Base-by-base conservation (phyloP, 2,797 vertebrate species). In the Dicrostonyx torquatus region DNA sequence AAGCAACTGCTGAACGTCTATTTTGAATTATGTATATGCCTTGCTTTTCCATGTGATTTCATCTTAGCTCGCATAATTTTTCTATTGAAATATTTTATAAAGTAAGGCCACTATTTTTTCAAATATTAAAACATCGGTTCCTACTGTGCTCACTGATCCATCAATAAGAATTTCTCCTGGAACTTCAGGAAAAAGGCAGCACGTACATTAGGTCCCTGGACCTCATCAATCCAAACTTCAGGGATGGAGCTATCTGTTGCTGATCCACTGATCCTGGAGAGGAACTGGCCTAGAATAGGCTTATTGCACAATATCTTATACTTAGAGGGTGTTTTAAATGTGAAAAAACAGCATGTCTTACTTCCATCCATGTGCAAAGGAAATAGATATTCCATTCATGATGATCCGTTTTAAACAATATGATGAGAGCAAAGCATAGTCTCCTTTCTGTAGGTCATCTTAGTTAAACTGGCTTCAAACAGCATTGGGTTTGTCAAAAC, bases 1-100 rank as follows among this genome's bases (percentile, higher is more conserved):
- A 91, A 14, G 29, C 48, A 82, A 22, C 43, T 48, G 14, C 60
- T 92, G 77, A 75, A 75, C 24, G 80, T 95, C 66, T 37, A 26
- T 66, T 91, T 66, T 91, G 43, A 82, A 89, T 80, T 75, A 53
- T 37, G 18, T 53, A 58, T 82, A 20, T 7, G 12, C 20, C 12
- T 91, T 78, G 26, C 2, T 13, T 90, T 95, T 80, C 5, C 26
- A 48, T 76, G 12, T 50, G 11, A 83, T 84, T 93, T 95, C n/a
- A 83, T 31, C 31, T 31, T 70, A 2, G 26, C 22, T 89, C 24
- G 22, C 11, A 3, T 90, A 77, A 77, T 75, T 64, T 80, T 50
- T 45, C 20, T 53, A 48, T 20, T 73, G 31, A 88, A 78, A 84
- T 43, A 80, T 55, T 80, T 94, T 82, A 13, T 75, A 83, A 10